Percentiles rank a stretch among this genome's conserved stretches.
Evolutionary conservation across 1,140 invertebrate species (phyloP).

Genomic region (Hyles euphorbiae): DNA sequence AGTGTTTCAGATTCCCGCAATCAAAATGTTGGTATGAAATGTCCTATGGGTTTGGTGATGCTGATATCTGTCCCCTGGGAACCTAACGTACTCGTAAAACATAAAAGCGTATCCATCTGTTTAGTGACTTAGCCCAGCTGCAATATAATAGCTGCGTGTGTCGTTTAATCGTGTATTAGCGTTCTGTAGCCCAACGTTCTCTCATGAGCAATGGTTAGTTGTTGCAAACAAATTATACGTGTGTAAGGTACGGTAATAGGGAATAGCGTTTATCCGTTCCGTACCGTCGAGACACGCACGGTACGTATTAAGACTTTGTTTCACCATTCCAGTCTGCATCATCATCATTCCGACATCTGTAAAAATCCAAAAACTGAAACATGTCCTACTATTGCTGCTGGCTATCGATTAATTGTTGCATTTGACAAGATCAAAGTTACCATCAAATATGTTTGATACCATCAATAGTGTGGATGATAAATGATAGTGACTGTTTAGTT

Average conservation of each 20-base stretch:
- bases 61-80: neutral
- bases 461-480: slow-evolving; percentile 52
- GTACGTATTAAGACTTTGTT: slow-evolving; percentile 87
- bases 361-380: slow-evolving; percentile 82
- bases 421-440: neutral
- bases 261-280: slow-evolving; percentile 59
- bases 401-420: neutral
- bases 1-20: neutral
- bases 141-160: slow-evolving; percentile 62
- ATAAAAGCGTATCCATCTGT: slow-evolving; percentile 22
- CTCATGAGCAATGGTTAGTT: slow-evolving; percentile 66
- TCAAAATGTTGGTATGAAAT: slow-evolving; percentile 3
- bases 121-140: slow-evolving; percentile 56
- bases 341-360: slow-evolving; percentile 96
- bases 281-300: slow-evolving; percentile 88
- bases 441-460: slow-evolving; percentile 39
- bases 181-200: slow-evolving; percentile 52
- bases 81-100: slow-evolving; percentile 1
- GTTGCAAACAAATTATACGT: slow-evolving; percentile 65
- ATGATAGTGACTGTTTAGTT: slow-evolving; percentile 41
- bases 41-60: neutral
- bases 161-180: slow-evolving; percentile 66
- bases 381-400: slow-evolving; percentile 36
- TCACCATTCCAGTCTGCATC: slow-evolving; percentile 95
- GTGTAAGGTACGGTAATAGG: slow-evolving; percentile 61